Base-by-base conservation (phyloP, 2,113 vertebrate species). In the Bufo bufo region DNA sequence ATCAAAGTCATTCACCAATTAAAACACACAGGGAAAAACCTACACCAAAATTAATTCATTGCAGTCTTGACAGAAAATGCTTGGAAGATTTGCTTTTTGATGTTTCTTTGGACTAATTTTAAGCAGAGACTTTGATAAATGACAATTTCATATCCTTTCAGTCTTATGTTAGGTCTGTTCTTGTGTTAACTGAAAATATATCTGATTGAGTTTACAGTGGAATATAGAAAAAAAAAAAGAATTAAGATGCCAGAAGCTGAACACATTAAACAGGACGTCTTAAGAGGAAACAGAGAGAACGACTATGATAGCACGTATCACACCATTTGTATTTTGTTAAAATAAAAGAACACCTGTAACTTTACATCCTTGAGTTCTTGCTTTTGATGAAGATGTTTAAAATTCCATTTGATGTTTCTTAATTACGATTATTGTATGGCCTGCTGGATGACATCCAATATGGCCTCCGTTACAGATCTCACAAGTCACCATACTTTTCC, bases 81-180 rank as follows among this genome's bases (percentile, higher is more conserved):
- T 81, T 61, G 79, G 79, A 81, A 81, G 56, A 81, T 81, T 81
- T 61, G 56, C 58, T 81, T 58, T 81, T 81, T 81, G 79, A 81
- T 81, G 79, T 81, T 81, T 61, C 79, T 81, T 19, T 61, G 56
- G 79, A 81, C 58, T 81, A 19, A 81, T 81, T 78, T 81, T 81
- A 61, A 81, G 58, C 56, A 61, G 79, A 81, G 54, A 61, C 79
- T 81, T 80, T 81, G 79, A 81, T 81, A 61, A 81, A 81, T 47
- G 79, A 81, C 56, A 58, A 81, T 81, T 81, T 81, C 59, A 82
- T 63, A 47, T 63, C 45, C 80, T 47, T 16, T 47, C 63, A 47
- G 58, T 45, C 58, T 61, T 45, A 47, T 65, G 59, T 65, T 82
- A 47, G 19, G 43, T 82, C 58, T 65, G 59, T 82, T 82, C 80